Conservation (phyloP, 2,888 invertebrate species). For the Zaprionus obscuricornis region DNA sequence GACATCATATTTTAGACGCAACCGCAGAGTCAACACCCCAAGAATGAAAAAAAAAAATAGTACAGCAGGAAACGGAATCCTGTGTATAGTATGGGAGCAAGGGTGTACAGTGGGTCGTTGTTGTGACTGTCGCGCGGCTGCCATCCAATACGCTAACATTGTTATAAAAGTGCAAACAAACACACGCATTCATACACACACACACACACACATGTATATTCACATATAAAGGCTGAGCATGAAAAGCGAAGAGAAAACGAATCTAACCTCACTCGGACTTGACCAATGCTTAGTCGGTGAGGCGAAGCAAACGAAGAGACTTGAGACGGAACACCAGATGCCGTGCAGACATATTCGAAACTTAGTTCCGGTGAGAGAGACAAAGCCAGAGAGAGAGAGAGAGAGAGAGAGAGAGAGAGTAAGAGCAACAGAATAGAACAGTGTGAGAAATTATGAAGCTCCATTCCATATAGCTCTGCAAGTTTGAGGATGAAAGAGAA, state of each 20-base stretch:
- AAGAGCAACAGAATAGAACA: conserved; percentile 31
- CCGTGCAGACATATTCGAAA: conserved; percentile 38
- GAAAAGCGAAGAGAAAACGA: conserved; percentile 21
- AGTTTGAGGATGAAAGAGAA: conserved; percentile 35
- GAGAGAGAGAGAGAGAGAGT: conserved; percentile 26
- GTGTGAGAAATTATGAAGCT: conserved; percentile 72
- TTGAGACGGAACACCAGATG: conserved; percentile 36
- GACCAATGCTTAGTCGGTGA: conserved; percentile 48
- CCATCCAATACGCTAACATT: conserved; percentile 61
- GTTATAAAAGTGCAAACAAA: conserved; percentile 79
- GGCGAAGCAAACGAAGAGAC: too few species aligned
- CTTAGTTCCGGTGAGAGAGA: too few species aligned
- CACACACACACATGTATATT: too few species aligned
- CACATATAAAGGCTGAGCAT: too few species aligned
- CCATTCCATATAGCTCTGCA: conserved; percentile 48
- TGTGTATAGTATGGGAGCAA: background rate
- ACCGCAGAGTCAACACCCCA: conserved; percentile 37
- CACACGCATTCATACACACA: too few species aligned
- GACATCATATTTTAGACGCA: conserved; percentile 75
- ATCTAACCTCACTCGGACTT: conserved; percentile 46
- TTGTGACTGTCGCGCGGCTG: conserved; percentile 16
- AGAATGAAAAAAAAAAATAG: conserved; percentile 1
- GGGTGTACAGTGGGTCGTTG: conserved; percentile 9
- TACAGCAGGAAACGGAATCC: conserved; percentile 19
- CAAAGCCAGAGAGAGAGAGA: conserved; percentile 13